A percentile compares a stretch with the other conserved stretches of the same genome.
Conservation (phyloP, 2,888 invertebrate genomes). For the Rhingia rostrata region DNA sequence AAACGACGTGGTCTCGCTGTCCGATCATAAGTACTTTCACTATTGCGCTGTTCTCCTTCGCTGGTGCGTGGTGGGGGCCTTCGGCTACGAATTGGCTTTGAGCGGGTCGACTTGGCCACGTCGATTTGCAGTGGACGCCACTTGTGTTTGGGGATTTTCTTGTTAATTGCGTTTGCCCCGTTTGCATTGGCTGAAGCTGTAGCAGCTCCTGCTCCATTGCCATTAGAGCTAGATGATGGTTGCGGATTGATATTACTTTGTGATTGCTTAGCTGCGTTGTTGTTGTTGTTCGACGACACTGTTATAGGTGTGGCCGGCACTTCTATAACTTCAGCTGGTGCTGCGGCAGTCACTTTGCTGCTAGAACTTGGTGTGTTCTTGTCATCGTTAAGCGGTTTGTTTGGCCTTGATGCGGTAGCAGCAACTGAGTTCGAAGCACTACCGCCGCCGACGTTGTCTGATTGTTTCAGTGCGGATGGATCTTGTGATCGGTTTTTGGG, state of each 20-base stretch:
- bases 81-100: conserved; percentile 85
- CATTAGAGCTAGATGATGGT: conserved; percentile 78
- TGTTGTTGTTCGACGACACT: conserved; percentile 57
- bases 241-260: conserved; percentile 36
- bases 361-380: conserved; percentile 65
- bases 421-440: conserved; percentile 21
- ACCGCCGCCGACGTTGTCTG: not conserved
- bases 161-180: conserved; percentile 78
- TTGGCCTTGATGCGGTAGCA: conserved; percentile 25
- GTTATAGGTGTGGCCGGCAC: conserved; percentile 60
- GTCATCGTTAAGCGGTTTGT: conserved; percentile 40
- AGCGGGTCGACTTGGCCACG: conserved; percentile 87
- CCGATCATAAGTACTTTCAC: conserved; percentile 74
- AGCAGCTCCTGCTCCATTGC: conserved; percentile 33
- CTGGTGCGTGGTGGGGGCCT: conserved; percentile 79
- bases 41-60: conserved; percentile 71
- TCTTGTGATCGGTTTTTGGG: conserved; percentile 78
- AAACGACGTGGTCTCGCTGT: conserved; percentile 81
- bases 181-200: conserved; percentile 3
- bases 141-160: conserved; percentile 86
- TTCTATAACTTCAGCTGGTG: conserved; percentile 36
- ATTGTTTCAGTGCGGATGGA: conserved; percentile 35
- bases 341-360: conserved; percentile 65
- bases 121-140: conserved; percentile 97
- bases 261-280: conserved; percentile 58